Base-by-base conservation (phyloP, 1,140 invertebrate species). In the Wiebesia pumilae region DNA sequence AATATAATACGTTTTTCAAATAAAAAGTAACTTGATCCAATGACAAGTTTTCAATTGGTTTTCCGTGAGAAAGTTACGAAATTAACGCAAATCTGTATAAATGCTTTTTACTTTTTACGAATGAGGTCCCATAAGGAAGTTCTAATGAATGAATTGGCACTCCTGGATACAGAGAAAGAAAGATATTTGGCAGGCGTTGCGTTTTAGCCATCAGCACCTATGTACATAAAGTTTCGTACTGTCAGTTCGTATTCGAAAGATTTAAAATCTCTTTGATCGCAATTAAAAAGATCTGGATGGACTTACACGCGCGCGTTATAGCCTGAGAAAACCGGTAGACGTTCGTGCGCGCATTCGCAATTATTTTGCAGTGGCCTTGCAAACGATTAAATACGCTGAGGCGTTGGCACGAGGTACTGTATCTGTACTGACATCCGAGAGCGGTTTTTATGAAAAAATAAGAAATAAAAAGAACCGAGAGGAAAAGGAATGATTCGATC, bases 291-390 rank as follows among this genome's bases (percentile, higher is more conserved):
- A 80, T 80, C 65, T 51, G 40, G 73, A 78, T 79, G 54, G 65
- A 71, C 16, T 65, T 43, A 38, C 43, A 40, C 35, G 21, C 38
- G 27, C 27, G 16, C 1, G 6, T 69, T 81, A 47, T 81, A 81
- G 24, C 43, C 40, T 79, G n/a, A 38, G 62, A 58, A 84, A 85
- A 85, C 65, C 78, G 78, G 65, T 85, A 71, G 77, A 80, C 33
- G 65, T 71, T 69, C 12, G n/a, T 77, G 43, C 35, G 75, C 12
- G 40, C n/a, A 38, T 71, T 82, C 16, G 35, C 65, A 81, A 85
- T 81, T 85, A 85, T 81, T 81, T 73, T 7, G 33, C 62, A 40
- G 21, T 58, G 78, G 78, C 78, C 77, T 85, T 85, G 84, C 27
- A 0, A 51, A 24, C 84, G 65, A 78, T 84, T 84, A 78, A 84